Evolutionary conservation across 2,888 invertebrate species (phyloP), one percentile per base, ranked within the genome.

Genomic region (Strigamia crassipes): DNA sequence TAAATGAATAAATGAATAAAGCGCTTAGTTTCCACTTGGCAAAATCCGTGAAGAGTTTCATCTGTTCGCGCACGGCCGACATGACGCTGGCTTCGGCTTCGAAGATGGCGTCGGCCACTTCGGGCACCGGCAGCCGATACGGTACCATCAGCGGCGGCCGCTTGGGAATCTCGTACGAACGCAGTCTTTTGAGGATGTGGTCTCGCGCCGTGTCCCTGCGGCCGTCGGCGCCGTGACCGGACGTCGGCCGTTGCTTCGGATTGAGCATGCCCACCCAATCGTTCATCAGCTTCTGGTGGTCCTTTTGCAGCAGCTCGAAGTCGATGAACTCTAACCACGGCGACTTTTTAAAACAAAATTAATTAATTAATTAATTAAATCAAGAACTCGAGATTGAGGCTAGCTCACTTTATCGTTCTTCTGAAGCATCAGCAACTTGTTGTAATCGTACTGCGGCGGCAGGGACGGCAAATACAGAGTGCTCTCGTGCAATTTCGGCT

Each of bases 391-490:
- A n/a, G n/a, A n/a, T n/a, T n/a, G n/a, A n/a, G n/a, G n/a, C n/a
- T n/a, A n/a, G n/a, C n/a, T 77, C 83, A 87, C 87, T 82, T 84
- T 85, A 80, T 86, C 85, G 79, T 86, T 86, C 82, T 87, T 90
- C 82, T 94, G 89, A 51, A 94, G 90, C 42, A 90, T 88, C 1
- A 90, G 87, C 78, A 95, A 87, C 84, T 92, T 90, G 82, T 90
- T 90, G 8, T 92, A 90, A 87, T 92, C 91, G 86, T 93, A 95
- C 85, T 93, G 92, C 0, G 92, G 91, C 10, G 94, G 94, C 61
- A 94, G 88, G 46, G 92, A 91, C 42, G 92, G 91, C 80, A 93
- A 88, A 86, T 92, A 91, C 23, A 93, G 87, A 78, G 90, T 90
- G 0, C 91, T 88, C 85, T 92, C 92, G 86, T 93, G 94, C 1